These are phyloP conservation scores for Rhyacophila brunnea DNA, from an alignment of 1,140 invertebrate species.

Conservation along the genomic window DNA sequence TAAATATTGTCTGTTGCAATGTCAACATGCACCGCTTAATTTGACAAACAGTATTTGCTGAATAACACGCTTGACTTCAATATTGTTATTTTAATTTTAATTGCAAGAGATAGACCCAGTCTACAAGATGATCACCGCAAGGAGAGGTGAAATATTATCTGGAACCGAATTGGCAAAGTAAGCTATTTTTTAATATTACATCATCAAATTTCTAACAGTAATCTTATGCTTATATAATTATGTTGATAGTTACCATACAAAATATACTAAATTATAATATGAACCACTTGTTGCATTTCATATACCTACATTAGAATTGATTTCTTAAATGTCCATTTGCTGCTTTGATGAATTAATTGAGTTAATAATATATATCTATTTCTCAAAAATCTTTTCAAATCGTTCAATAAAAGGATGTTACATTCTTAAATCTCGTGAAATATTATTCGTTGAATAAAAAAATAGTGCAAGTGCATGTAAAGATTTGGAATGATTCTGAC, in stretches of 20 bases:
- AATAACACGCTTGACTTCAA: too few relatives aligned
- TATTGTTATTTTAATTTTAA: too few relatives aligned
- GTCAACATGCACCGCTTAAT: too few relatives aligned
- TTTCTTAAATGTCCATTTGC: neutral
- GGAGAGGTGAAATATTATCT: conserved; percentile 55
- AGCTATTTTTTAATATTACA: too few relatives aligned
- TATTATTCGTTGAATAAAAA: neutral
- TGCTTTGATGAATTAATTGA: neutral
- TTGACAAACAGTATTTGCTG: too few relatives aligned
- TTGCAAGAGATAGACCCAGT: neutral
- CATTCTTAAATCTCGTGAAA: too few relatives aligned
- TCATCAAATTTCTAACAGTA: neutral
- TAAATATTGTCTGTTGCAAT: too few relatives aligned
- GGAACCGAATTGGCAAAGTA: conserved; percentile 66
- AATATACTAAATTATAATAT: neutral
- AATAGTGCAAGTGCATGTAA: too few relatives aligned
- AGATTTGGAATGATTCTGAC: too few relatives aligned
- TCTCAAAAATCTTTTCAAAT: too few relatives aligned
- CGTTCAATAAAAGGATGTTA: too few relatives aligned
- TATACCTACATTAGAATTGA: neutral
- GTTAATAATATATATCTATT: neutral
- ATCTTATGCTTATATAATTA: neutral
- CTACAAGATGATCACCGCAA: conserved; percentile 17
- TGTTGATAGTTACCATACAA: neutral
- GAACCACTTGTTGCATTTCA: neutral